Conservation (phyloP, 2,888 invertebrate species). For the Ennomos erosarius region DNA sequence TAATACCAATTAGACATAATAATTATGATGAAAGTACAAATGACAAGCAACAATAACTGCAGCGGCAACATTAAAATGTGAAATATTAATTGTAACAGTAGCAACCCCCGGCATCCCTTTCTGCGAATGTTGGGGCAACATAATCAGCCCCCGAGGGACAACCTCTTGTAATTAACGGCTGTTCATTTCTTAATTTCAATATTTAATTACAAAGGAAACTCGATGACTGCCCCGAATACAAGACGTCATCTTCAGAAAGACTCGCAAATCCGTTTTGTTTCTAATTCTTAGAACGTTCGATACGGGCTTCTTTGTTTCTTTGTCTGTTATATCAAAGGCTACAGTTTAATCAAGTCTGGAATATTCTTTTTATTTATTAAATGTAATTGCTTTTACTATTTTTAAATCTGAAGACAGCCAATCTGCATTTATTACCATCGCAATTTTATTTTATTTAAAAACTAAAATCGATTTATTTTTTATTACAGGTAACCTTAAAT, state of each 20-base stretch:
- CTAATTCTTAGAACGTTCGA: slow-evolving; percentile 70
- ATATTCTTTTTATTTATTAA: slow-evolving; percentile 28
- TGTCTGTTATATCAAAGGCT: slow-evolving; percentile 70
- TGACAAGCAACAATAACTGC: slow-evolving; percentile 39
- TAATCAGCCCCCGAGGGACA: slow-evolving; percentile 84
- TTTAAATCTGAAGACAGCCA: slow-evolving; percentile 18
- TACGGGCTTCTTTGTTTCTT: slow-evolving; percentile 73
- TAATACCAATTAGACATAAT: neutral
- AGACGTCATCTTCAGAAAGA: slow-evolving; percentile 84
- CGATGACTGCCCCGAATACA: slow-evolving; percentile 77
- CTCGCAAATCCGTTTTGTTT: slow-evolving; percentile 74
- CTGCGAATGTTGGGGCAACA: slow-evolving; percentile 74
- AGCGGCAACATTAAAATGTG: slow-evolving; percentile 68
- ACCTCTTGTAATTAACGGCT: slow-evolving; percentile 85
- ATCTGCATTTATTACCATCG: too few relatives aligned
- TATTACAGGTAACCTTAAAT: too few relatives aligned
- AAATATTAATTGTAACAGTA: slow-evolving; percentile 80
- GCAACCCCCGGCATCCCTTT: slow-evolving; percentile 71
- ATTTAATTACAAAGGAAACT: slow-evolving; percentile 86
- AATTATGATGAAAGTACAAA: slow-evolving; percentile 12
- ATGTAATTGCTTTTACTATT: slow-evolving; percentile 32
- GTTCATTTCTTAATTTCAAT: slow-evolving; percentile 87
- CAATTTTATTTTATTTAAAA: too few relatives aligned
- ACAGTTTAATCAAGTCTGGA: slow-evolving; percentile 48
- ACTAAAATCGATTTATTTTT: too few relatives aligned